Conservation (phyloP, 2,113 vertebrate genomes). For the Varanus salvator region DNA sequence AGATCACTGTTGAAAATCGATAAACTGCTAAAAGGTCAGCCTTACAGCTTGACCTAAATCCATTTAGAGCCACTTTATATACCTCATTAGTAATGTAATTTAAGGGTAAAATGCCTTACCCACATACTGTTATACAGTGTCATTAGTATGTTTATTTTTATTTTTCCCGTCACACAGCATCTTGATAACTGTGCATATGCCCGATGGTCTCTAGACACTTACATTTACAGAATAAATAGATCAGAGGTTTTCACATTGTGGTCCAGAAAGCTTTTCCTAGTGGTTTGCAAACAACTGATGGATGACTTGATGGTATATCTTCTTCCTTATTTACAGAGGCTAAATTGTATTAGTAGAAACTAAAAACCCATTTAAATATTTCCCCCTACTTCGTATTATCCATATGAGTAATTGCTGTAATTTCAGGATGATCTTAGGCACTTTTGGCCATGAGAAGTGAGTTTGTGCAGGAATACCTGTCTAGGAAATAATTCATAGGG, state of each 20-base stretch:
- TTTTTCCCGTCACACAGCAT: slow-evolving; percentile 58
- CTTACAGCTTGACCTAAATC: slow-evolving; percentile 71
- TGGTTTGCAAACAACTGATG: slow-evolving; percentile 31
- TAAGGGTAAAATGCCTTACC: slow-evolving; percentile 65
- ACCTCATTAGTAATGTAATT: slow-evolving; percentile 69
- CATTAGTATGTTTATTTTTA: slow-evolving; percentile 63
- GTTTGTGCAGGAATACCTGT: slow-evolving; percentile 19
- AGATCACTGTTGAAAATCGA: slow-evolving; percentile 70
- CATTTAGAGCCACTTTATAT: slow-evolving; percentile 67
- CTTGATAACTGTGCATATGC: slow-evolving; percentile 59
- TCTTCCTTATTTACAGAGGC: slow-evolving; percentile 39
- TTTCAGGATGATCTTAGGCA: slow-evolving; percentile 24
- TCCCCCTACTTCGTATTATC: slow-evolving; percentile 24
- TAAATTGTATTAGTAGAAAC: slow-evolving; percentile 33
- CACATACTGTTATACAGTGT: slow-evolving; percentile 58
- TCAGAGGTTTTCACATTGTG: slow-evolving; percentile 40
- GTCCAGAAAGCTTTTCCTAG: slow-evolving; percentile 39
- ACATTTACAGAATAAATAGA: slow-evolving; percentile 49
- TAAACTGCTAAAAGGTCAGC: slow-evolving; percentile 58
- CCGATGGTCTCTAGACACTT: slow-evolving; percentile 56
- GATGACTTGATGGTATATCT: slow-evolving; percentile 32
- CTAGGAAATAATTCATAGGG: slow-evolving; percentile 21
- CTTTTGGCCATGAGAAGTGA: background rate
- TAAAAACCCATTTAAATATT: slow-evolving; percentile 33
- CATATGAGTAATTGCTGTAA: slow-evolving; percentile 31